Conservation (phyloP, 2,888 invertebrate genomes). For the Drosophila bunnanda region DNA sequence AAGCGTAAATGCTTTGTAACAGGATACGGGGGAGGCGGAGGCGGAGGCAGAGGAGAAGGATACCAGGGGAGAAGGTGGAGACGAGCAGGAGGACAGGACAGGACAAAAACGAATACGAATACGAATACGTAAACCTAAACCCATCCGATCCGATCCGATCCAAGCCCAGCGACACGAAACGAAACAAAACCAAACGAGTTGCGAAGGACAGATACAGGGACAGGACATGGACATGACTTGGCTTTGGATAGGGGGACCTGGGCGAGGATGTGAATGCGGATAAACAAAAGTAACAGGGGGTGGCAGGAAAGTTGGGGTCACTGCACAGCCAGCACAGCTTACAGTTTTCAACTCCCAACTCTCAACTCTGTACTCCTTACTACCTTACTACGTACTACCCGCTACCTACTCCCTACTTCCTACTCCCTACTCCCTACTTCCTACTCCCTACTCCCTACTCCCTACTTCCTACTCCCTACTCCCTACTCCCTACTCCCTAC, state of each 20-base stretch:
- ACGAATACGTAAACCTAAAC: conserved; percentile 16
- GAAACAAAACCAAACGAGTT: conserved; percentile 27
- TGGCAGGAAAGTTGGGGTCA: conserved; percentile 35
- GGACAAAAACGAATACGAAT: conserved; percentile 1
- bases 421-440: background rate
- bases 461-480: background rate
- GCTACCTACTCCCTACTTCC: background rate
- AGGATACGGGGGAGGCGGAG: conserved; percentile 60
- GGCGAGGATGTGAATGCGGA: too few species aligned
- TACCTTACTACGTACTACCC: background rate
- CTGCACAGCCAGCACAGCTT: conserved; percentile 28
- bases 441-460: background rate
- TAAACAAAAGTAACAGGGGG: conserved; percentile 2
- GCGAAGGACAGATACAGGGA: conserved; percentile 13
- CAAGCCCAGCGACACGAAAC: conserved; percentile 22
- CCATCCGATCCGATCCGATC: conserved; percentile 20
- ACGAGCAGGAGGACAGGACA: background rate
- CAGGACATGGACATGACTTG: conserved; percentile 1
- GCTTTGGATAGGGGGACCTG: background rate
- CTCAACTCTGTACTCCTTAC: background rate
- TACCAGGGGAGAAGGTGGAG: background rate
- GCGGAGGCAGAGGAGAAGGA: background rate
- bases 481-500: background rate
- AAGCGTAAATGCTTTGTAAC: conserved; percentile 80
- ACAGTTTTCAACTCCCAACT: background rate